phyloP scores from a whole-genome alignment of 1,140 invertebrate genomes.

The Trichomalopsis sarcophagae region DNA sequence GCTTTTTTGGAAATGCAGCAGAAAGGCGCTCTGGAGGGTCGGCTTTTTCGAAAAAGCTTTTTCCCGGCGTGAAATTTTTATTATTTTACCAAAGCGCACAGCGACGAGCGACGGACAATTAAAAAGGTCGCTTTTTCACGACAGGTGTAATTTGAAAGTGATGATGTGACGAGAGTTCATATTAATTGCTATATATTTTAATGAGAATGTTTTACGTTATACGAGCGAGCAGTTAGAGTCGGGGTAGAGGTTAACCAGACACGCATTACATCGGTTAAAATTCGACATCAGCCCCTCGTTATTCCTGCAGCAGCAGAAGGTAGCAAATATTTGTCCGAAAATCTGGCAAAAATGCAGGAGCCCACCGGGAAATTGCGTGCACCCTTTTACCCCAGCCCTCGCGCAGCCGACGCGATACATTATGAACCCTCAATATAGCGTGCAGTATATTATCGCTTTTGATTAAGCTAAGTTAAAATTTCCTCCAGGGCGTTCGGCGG shows the following conservation, averaged over 20 bases:
- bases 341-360: conserved; percentile 8
- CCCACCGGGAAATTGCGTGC: not conserved
- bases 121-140: not conserved
- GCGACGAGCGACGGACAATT: not conserved
- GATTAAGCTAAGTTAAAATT: conserved; percentile 1
- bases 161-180: not conserved
- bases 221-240: not conserved
- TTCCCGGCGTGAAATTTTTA: not conserved
- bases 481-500: not conserved
- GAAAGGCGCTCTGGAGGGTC: not conserved
- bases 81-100: not conserved
- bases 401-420: not conserved
- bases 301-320: not conserved
- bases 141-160: not conserved
- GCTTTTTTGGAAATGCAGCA: conserved; percentile 2
- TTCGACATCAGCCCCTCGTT: not conserved
- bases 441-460: not conserved
- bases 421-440: not conserved
- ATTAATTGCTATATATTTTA: not conserved
- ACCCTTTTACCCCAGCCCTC: not conserved
- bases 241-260: not conserved
- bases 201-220: not conserved
- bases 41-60: not conserved
- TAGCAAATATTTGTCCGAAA: conserved; percentile 5
- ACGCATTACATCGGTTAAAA: not conserved